Evolutionary conservation across 2,113 vertebrate genomes (phyloP).

Genomic region (Phoenicopterus ruber): DNA sequence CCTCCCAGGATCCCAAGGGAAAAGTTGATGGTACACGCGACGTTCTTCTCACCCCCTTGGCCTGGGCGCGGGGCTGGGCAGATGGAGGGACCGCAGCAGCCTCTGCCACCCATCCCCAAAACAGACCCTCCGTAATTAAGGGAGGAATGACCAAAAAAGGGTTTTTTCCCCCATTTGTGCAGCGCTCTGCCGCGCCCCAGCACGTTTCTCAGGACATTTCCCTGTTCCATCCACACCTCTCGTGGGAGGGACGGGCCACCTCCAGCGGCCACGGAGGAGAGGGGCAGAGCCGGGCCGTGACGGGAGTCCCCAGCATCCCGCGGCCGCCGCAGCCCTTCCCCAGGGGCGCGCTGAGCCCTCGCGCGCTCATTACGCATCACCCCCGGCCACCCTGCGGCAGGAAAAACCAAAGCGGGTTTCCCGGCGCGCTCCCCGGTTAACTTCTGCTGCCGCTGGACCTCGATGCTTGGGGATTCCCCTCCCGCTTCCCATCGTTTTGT

Average conservation of each 20-base stretch:
- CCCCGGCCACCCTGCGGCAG: rapidly evolving
- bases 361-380: rapidly evolving
- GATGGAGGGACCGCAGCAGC: background rate
- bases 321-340: rapidly evolving
- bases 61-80: background rate
- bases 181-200: rapidly evolving
- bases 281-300: rapidly evolving
- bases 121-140: rapidly evolving
- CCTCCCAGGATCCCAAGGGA: background rate
- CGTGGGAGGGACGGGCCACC: rapidly evolving
- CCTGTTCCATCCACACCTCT: rapidly evolving
- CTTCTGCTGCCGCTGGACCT: rapidly evolving
- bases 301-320: background rate
- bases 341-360: background rate
- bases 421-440: rapidly evolving
- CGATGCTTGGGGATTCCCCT: rapidly evolving
- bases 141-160: background rate
- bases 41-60: background rate
- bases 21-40: rapidly evolving
- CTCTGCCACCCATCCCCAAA: background rate
- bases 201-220: background rate
- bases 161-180: background rate
- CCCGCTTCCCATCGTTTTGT: background rate
- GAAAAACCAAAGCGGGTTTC: rapidly evolving
- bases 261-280: rapidly evolving